phyloP scores from a whole-genome alignment of 2,113 vertebrate genomes.

The human region DNA sequence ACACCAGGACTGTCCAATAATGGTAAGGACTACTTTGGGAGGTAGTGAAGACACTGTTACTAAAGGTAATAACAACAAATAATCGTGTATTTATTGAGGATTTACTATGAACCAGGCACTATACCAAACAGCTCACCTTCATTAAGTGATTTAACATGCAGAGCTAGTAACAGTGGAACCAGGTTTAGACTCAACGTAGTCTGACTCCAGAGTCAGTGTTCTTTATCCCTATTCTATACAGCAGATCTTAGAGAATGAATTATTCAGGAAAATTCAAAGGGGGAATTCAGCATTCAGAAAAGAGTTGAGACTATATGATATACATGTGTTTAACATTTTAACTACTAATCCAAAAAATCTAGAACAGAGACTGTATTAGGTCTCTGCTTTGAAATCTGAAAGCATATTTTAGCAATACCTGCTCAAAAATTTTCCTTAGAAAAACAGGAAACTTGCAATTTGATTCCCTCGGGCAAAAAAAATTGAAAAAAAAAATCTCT shows the following conservation, averaged over 20 bases:
- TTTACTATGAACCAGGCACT: neutral
- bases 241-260: neutral
- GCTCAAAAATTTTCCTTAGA: neutral
- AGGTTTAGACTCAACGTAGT: neutral
- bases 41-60: neutral
- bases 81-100: neutral
- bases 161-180: neutral
- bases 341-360: constrained; percentile 16
- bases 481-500: neutral
- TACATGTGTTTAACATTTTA: neutral
- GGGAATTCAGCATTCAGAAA: neutral
- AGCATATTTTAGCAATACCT: neutral
- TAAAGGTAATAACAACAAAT: neutral
- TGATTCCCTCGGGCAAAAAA: constrained; percentile 22
- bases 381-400: constrained; percentile 47
- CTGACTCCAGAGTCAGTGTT: neutral
- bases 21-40: neutral
- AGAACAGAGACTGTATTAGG: constrained; percentile 7
- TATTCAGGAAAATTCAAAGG: neutral
- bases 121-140: neutral
- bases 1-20: neutral
- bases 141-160: neutral
- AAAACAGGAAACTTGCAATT: constrained; percentile 24
- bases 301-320: neutral
- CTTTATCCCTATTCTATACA: neutral